Evolutionary conservation across 2,888 invertebrate genomes (phyloP).

Genomic region (Coelopa pilipes): DNA sequence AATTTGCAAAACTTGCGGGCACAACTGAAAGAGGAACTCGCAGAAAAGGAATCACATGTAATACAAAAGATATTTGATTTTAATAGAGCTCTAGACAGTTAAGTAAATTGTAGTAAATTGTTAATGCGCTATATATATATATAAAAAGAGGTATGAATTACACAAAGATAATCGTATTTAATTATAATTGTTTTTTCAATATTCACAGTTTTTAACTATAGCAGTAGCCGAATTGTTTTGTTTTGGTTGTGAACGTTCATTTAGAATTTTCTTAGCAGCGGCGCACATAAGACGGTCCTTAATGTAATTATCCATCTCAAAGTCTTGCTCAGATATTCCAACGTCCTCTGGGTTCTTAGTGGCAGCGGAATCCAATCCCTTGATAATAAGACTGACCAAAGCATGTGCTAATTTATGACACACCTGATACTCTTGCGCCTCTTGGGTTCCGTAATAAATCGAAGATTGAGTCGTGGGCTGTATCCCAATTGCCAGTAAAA

Average conservation of each 20-base stretch:
- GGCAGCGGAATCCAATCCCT: conserved; percentile 57
- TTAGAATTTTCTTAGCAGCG: conserved; percentile 56
- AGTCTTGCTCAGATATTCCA: conserved; percentile 49
- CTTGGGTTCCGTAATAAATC: conserved; percentile 57
- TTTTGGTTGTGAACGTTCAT: conserved; percentile 7
- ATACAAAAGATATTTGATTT: conserved; percentile 60
- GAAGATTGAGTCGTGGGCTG: conserved; percentile 55
- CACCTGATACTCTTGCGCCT: conserved; percentile 57
- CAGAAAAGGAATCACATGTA: conserved; percentile 59
- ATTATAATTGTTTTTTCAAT: background rate
- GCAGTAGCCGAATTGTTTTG: background rate
- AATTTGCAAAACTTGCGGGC: conserved; percentile 70
- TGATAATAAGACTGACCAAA: conserved; percentile 57
- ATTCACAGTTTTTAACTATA: background rate
- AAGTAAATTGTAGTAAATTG: conserved; percentile 13
- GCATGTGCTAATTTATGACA: conserved; percentile 60
- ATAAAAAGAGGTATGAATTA: no score
- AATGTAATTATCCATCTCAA: conserved; percentile 60
- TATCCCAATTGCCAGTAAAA: conserved; percentile 57
- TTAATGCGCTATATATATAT: conserved; percentile 5
- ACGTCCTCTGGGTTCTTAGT: conserved; percentile 49
- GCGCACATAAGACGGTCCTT: conserved; percentile 60
- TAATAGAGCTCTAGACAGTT: conserved; percentile 54
- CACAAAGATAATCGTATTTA: no score
- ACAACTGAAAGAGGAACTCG: conserved; percentile 59